Conservation (phyloP, 2,888 invertebrate genomes). For the Lasiommata megera region DNA sequence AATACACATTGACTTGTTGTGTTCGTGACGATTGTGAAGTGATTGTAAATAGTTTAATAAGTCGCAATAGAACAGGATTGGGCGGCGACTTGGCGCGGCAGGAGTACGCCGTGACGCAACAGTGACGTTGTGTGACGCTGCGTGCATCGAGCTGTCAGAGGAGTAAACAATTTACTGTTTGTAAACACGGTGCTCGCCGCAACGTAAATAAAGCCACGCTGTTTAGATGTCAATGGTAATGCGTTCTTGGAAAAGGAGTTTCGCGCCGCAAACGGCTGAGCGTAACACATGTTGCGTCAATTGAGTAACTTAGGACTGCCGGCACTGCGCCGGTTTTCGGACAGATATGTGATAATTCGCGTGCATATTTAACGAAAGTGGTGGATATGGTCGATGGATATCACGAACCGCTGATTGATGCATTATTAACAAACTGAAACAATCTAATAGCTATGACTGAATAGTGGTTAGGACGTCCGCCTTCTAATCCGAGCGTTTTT, state of each 20-base stretch:
- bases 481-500: too few relatives aligned
- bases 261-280: neutral
- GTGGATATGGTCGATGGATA: too few relatives aligned
- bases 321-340: too few relatives aligned
- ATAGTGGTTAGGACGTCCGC: too few relatives aligned
- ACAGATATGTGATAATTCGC: too few relatives aligned
- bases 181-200: conserved; percentile 62
- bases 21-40: conserved; percentile 20
- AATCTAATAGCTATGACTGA: too few relatives aligned
- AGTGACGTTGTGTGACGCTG: conserved; percentile 48
- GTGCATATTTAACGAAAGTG: too few relatives aligned
- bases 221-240: conserved; percentile 59
- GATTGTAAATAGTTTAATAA: conserved; percentile 33
- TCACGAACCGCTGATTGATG: too few relatives aligned
- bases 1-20: conserved; percentile 23
- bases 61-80: conserved; percentile 64
- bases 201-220: conserved; percentile 69
- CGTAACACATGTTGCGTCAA: neutral
- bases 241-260: conserved; percentile 27
- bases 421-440: too few relatives aligned
- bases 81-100: conserved; percentile 38
- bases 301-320: too few relatives aligned
- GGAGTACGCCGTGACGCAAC: conserved; percentile 39
- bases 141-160: conserved; percentile 49
- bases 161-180: conserved; percentile 74